Percentiles rank a stretch among this genome's conserved stretches.
Conservation (phyloP, 2,888 invertebrate genomes). For the Tricholauxania praeusta region DNA sequence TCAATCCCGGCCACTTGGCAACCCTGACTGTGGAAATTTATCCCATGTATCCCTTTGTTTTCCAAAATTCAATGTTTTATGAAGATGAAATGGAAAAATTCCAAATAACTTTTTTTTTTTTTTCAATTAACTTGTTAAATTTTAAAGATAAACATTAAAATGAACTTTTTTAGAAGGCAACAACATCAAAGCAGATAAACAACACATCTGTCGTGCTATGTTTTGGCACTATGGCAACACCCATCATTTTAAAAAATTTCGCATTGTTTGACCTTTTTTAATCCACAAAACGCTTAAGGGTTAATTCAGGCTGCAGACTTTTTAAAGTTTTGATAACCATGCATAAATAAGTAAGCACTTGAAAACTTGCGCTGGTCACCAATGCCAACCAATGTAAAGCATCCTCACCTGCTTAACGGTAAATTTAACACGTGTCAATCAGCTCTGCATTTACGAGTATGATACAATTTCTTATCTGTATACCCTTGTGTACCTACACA, state of each 20-base stretch:
- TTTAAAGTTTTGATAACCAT: slow-evolving; percentile 4
- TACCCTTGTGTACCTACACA: too few relatives aligned
- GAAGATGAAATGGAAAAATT: too few relatives aligned
- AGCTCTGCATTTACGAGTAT: neutral
- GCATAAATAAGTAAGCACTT: neutral
- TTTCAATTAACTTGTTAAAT: too few relatives aligned
- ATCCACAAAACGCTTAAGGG: slow-evolving; percentile 6
- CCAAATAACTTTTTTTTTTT: too few relatives aligned
- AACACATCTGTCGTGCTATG: slow-evolving; percentile 10
- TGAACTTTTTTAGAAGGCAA: too few relatives aligned
- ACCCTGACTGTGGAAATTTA: too few relatives aligned
- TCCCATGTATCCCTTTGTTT: too few relatives aligned
- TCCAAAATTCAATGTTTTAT: too few relatives aligned
- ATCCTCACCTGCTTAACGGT: slow-evolving; percentile 28
- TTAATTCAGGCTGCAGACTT: neutral
- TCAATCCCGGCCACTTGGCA: too few relatives aligned
- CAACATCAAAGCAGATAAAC: too few relatives aligned
- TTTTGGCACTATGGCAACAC: slow-evolving; percentile 18
- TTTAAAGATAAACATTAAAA: too few relatives aligned
- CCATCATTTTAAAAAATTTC: neutral
- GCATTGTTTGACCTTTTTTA: neutral
- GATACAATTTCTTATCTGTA: neutral
- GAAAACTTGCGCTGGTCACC: neutral
- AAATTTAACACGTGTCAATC: slow-evolving; percentile 27
- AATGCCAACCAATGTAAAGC: neutral